Evolutionary conservation across 2,113 vertebrate species (phyloP).

Genomic region (Physeter macrocephalus): DNA sequence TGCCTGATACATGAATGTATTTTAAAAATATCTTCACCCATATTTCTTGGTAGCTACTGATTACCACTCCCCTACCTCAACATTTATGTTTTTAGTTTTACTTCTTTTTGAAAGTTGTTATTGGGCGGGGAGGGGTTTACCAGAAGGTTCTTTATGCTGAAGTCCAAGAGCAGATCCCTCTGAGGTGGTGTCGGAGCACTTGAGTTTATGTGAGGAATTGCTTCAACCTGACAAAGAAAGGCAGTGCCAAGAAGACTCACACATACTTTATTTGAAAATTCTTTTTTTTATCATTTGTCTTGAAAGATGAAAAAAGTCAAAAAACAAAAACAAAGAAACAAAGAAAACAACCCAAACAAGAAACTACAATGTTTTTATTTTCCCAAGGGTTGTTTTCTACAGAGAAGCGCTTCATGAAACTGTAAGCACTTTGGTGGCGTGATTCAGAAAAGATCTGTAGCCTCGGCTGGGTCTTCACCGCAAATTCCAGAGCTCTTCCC

Average conservation of each 20-base stretch:
- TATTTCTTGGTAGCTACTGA: background rate
- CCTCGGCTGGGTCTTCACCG: background rate
- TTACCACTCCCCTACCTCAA: background rate
- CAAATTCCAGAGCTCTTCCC: background rate
- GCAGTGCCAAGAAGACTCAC: background rate
- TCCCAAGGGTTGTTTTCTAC: background rate
- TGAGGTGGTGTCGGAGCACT: background rate
- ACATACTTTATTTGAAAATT: slow-evolving; percentile 29
- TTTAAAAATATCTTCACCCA: background rate
- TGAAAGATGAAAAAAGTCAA: slow-evolving; percentile 30
- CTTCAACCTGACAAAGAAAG: background rate
- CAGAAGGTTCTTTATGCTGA: background rate
- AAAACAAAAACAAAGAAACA: background rate
- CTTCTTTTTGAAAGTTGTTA: slow-evolving; percentile 4
- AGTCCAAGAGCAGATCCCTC: background rate
- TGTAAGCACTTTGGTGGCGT: background rate
- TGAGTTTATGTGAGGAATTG: background rate
- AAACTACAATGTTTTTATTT: slow-evolving; percentile 17
- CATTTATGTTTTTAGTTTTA: background rate
- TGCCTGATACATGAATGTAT: background rate
- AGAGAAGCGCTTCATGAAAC: background rate
- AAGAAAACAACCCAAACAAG: slow-evolving; percentile 23
- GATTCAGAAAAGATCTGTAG: background rate
- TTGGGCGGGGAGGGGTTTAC: background rate
- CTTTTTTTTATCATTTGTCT: slow-evolving; percentile 55